phyloP scores from a whole-genome alignment of 2,113 vertebrate genomes.

The Clarias batrachus region DNA sequence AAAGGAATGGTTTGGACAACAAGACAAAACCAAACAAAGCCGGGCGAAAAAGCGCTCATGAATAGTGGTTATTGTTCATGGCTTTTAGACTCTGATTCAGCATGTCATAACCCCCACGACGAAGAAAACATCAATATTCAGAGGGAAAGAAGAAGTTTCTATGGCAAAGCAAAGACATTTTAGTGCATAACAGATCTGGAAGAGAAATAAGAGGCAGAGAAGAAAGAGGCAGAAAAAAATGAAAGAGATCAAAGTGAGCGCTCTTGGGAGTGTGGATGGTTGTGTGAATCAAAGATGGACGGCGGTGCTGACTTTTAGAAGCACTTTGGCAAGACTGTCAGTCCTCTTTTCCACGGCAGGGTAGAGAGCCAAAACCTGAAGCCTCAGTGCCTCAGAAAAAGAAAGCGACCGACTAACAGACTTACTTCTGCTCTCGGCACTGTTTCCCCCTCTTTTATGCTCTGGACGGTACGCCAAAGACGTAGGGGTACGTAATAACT shows the following conservation, averaged over 20 bases:
- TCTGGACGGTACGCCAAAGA: background rate
- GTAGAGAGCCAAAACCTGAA: constrained; percentile 63
- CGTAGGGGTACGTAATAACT: constrained; percentile 5
- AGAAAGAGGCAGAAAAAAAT: constrained; percentile 72
- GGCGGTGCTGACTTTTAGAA: constrained; percentile 85
- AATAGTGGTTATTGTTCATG: constrained; percentile 88
- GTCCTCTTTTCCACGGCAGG: constrained; percentile 75
- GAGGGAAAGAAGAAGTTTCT: constrained; percentile 96
- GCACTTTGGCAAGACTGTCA: constrained; percentile 75
- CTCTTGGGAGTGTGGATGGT: constrained; percentile 80
- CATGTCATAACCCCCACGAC: constrained; percentile 99
- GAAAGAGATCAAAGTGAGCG: constrained; percentile 92
- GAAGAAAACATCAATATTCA: constrained; percentile 99
- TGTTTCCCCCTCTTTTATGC: background rate
- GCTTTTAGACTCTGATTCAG: constrained; percentile 95
- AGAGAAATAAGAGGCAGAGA: constrained; percentile 68
- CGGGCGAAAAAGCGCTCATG: constrained; percentile 71
- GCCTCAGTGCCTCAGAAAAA: constrained; percentile 39
- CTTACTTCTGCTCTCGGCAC: background rate
- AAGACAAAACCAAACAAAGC: constrained; percentile 70
- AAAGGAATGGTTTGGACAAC: constrained; percentile 73
- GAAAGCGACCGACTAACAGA: constrained; percentile 10
- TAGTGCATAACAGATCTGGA: constrained; percentile 89
- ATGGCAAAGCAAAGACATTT: constrained; percentile 97
- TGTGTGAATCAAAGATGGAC: constrained; percentile 89